Conservation (phyloP, 2,113 vertebrate species). For the Protobothrops mucrosquamatus region DNA sequence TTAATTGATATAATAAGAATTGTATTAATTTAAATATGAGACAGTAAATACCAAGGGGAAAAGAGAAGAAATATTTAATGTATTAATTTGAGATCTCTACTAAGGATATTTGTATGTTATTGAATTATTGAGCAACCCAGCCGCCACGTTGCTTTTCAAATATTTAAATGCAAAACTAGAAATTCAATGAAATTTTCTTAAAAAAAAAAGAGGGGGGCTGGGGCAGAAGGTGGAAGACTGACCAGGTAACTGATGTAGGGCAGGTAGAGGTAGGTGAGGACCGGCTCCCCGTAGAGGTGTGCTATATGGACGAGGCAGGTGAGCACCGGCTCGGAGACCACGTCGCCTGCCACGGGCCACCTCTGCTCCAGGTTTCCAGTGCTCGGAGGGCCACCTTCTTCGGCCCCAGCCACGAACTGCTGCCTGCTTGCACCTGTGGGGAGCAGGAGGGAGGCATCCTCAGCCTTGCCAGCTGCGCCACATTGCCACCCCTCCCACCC, state of each 20-base stretch:
- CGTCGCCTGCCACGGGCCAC: slow-evolving; percentile 85
- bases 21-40: no score
- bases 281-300: slow-evolving; percentile 93
- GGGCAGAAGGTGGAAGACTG: slow-evolving; percentile 39
- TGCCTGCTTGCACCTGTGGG: slow-evolving; percentile 83
- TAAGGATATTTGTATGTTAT: no score
- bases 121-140: no score
- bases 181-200: no score
- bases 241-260: slow-evolving; percentile 98
- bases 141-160: no score
- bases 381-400: slow-evolving; percentile 74
- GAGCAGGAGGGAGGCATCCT: neutral
- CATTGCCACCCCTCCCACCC: neutral
- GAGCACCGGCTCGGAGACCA: slow-evolving; percentile 86
- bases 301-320: slow-evolving; percentile 91
- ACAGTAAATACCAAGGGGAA: no score
- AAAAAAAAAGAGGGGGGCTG: neutral
- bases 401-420: slow-evolving; percentile 78
- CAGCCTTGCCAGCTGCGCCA: no score
- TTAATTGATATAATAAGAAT: no score
- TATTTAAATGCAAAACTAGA: no score
- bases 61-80: no score
- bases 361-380: slow-evolving; percentile 87
- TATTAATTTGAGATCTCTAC: no score
- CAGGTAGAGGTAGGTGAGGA: slow-evolving; percentile 96